These are phyloP conservation scores for Iguana delicatissima DNA, from an alignment of 2,797 vertebrate species.

Conservation along the genomic window DNA sequence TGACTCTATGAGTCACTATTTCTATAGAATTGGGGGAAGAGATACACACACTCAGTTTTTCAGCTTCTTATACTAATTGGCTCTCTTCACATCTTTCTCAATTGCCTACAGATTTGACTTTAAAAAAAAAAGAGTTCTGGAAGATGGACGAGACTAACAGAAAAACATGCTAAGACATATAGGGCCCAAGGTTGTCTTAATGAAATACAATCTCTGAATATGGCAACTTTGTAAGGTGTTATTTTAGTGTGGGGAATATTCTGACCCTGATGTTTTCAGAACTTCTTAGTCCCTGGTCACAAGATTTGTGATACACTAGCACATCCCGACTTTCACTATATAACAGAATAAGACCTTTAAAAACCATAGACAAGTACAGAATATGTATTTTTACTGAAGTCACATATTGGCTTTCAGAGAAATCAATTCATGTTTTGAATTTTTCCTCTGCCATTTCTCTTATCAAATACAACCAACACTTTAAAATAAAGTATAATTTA, in stretches of 20 bases:
- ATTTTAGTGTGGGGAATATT: not conserved
- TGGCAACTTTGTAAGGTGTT: not conserved
- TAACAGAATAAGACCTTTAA: conserved; percentile 22
- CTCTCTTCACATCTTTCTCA: conserved; percentile 1
- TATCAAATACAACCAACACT: conserved; percentile 30
- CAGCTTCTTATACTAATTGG: not conserved
- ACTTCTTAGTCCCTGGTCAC: not conserved
- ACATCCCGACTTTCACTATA: not conserved
- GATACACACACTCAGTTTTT: not conserved
- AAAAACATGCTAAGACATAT: not conserved
- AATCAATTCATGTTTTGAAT: conserved; percentile 26
- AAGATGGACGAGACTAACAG: too few species aligned
- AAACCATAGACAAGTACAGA: conserved; percentile 30
- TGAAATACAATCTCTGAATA: not conserved
- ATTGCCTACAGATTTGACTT: not conserved
- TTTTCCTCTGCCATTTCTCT: not conserved
- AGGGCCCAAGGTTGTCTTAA: not conserved
- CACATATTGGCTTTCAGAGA: conserved; percentile 36
- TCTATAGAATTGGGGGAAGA: not conserved
- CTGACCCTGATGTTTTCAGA: not conserved
- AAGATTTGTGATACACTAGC: not conserved
- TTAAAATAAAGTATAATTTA: conserved; percentile 64
- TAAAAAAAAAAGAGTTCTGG: too few species aligned
- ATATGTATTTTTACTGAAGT: conserved; percentile 45
- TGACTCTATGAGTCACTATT: not conserved